Conservation (phyloP, 2,113 vertebrate genomes). For the Pelecanoides urinatrix region DNA sequence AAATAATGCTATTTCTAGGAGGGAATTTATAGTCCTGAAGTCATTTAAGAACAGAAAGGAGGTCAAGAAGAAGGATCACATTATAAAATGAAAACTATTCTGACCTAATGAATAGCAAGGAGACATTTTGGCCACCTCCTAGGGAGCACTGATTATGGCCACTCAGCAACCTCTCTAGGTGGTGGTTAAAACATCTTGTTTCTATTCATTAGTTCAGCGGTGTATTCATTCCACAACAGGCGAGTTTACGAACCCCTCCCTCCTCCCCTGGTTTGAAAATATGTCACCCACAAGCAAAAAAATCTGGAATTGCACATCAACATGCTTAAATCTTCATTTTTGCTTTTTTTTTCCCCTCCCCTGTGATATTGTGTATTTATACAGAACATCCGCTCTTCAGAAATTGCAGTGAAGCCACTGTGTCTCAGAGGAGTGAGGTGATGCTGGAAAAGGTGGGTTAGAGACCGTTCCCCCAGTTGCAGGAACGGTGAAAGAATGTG, state of each 20-base stretch:
- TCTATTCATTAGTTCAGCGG: slow-evolving; percentile 58
- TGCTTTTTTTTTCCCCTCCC: fast-evolving
- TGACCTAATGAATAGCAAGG: slow-evolving; percentile 66
- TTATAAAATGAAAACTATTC: slow-evolving; percentile 62
- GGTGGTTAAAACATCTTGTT: slow-evolving; percentile 65
- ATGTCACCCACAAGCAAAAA: background rate
- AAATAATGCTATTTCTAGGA: slow-evolving; percentile 49
- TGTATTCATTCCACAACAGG: slow-evolving; percentile 57
- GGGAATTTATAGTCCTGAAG: slow-evolving; percentile 64
- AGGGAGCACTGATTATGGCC: slow-evolving; percentile 57
- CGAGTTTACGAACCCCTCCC: background rate
- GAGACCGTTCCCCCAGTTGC: background rate
- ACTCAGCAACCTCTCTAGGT: slow-evolving; percentile 57
- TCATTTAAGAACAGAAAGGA: slow-evolving; percentile 54
- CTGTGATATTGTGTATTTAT: background rate
- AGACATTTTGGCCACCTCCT: slow-evolving; percentile 72
- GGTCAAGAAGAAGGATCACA: slow-evolving; percentile 61
- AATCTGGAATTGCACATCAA: background rate
- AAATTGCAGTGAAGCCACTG: background rate
- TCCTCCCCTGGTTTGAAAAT: slow-evolving; percentile 22
- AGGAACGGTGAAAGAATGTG: background rate
- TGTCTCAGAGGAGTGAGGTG: background rate
- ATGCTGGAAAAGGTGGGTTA: background rate
- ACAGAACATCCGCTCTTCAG: background rate
- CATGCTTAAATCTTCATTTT: background rate